Evolutionary conservation across 1,140 invertebrate species (phyloP).

Genomic region (Eubasilissa regina): DNA sequence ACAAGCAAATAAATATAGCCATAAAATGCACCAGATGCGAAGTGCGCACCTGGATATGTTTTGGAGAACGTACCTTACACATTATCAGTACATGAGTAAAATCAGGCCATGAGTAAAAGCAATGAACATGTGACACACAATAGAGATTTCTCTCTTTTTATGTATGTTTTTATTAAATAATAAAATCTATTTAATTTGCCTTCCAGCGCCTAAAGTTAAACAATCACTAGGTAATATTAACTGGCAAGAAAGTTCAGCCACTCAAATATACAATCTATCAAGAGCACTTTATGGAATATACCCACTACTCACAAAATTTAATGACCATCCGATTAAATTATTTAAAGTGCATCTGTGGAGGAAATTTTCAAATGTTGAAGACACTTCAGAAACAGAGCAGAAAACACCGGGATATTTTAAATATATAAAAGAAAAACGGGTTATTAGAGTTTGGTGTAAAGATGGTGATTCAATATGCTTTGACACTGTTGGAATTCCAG

Average conservation of each 20-base stretch:
- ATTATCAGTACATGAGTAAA: no score
- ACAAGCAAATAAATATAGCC: no score
- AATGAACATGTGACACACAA: no score
- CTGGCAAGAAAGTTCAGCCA: slow-evolving; percentile 77
- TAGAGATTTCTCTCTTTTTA: no score
- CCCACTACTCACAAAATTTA: slow-evolving; percentile 75
- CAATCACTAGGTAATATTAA: slow-evolving; percentile 74
- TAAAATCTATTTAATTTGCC: slow-evolving; percentile 47
- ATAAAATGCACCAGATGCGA: no score
- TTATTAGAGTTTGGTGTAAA: slow-evolving; percentile 75
- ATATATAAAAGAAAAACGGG: slow-evolving; percentile 71
- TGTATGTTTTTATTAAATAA: no score
- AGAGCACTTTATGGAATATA: slow-evolving; percentile 79
- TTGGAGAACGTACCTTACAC: no score
- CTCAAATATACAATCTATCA: slow-evolving; percentile 77
- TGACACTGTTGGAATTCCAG: slow-evolving; percentile 73
- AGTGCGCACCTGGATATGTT: no score
- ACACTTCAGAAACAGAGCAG: slow-evolving; percentile 5
- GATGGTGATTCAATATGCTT: slow-evolving; percentile 74
- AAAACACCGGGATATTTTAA: slow-evolving; percentile 67
- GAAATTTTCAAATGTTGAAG: slow-evolving; percentile 41
- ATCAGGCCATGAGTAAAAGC: no score
- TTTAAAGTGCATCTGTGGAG: slow-evolving; percentile 62
- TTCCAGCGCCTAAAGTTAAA: slow-evolving; percentile 82
- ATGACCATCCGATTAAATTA: slow-evolving; percentile 64